phyloP scores from a whole-genome alignment of 1,140 invertebrate genomes.

The Ptiloglossa arizonensis region DNA sequence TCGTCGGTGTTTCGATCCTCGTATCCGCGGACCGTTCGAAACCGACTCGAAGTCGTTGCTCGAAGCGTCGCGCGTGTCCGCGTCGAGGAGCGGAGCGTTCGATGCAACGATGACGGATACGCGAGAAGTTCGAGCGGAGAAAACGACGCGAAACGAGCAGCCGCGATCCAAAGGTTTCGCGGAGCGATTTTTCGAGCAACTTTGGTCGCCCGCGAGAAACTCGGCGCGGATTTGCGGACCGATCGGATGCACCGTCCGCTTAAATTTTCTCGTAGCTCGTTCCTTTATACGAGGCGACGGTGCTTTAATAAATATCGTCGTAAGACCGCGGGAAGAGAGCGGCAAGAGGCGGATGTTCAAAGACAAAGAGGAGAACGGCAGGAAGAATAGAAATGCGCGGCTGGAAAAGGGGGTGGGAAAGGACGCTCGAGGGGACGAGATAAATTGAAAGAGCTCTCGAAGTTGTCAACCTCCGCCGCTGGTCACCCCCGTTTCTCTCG shows the following conservation, averaged over 20 bases:
- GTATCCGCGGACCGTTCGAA: no score
- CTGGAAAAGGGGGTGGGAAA: constrained; percentile 34
- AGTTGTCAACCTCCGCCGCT: constrained; percentile 77
- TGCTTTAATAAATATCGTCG: constrained; percentile 69
- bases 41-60: no score
- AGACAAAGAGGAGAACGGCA: constrained; percentile 48
- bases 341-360: constrained; percentile 22
- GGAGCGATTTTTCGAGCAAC: background rate
- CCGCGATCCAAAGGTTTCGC: background rate
- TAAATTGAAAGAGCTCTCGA: constrained; percentile 80
- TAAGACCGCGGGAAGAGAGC: constrained; percentile 42
- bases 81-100: no score
- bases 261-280: constrained; percentile 39
- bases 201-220: background rate
- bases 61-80: no score
- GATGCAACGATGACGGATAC: no score
- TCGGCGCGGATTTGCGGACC: constrained; percentile 1
- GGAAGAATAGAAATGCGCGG: constrained; percentile 50
- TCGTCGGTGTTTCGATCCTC: no score
- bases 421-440: constrained; percentile 73
- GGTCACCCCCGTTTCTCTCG: constrained; percentile 39
- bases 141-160: background rate
- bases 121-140: no score
- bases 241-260: constrained; percentile 24
- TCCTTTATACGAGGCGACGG: constrained; percentile 53